Base-by-base conservation (phyloP, 2,797 vertebrate genomes). In the Chelonia mydas region DNA sequence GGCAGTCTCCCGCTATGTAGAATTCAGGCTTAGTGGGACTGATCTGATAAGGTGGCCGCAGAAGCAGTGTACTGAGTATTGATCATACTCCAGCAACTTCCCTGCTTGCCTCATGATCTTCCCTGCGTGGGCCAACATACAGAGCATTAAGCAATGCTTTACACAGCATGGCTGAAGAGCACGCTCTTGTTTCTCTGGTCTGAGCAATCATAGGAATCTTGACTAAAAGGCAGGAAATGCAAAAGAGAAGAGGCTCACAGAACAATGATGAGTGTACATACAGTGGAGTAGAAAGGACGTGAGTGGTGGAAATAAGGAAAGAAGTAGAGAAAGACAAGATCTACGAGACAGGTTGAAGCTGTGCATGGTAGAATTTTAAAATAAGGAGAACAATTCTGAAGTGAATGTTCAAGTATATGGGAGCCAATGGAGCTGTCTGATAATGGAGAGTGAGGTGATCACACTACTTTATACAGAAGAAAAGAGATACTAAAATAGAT, bases 1-100 rank as follows among this genome's bases (percentile, higher is more conserved):
- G 68, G 10, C 3, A 41, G 1, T 0, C 3, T 88, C 11, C 33
- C 28, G 7, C 88, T 25, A 47, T 3, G 5, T 1, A 49, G 1
- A 5, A 77, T 31, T 53, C 51, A 92, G 85, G 45, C 33, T 12
- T 61, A 3, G 0, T 86, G 50, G 19, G 23, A 84, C 17, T 81
- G 13, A 61, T 61, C 31, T 31, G 57, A 33, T 37, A 68, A 37
- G 5, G 9, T 68, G n/a, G 33, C 19, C 21, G n/a, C 16, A 68
- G 19, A 37, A 37, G 65, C n/a, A n/a, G 7, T n/a, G n/a, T 37
- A 37, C n/a, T 68, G 65, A 68, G 11, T 79, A 25, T 74, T 95
- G 28, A 49, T 51, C 3, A 1, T 89, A 89, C 0, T 0, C 84
- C 82, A 61, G 11, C 3, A 1, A 33, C 27, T 68, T 83, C 45